Percentiles rank a stretch among this genome's conserved stretches.
Conservation (phyloP, 1,140 invertebrate species). For the Druon quercuslanigerum region DNA sequence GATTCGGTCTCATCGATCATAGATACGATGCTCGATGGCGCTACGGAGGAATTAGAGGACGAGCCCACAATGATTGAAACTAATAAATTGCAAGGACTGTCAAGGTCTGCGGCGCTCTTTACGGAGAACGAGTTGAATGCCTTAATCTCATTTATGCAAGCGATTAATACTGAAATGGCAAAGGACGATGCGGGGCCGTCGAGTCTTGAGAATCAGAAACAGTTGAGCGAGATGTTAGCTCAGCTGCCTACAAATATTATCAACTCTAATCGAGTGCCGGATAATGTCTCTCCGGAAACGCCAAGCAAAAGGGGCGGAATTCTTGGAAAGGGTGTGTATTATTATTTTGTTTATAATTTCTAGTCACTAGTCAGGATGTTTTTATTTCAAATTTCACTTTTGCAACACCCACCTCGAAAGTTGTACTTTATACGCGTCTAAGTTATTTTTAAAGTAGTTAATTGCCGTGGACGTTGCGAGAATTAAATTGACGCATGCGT, state of each 20-base stretch:
- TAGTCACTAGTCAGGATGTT: neutral
- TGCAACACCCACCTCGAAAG: no score
- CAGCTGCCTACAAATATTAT: slow-evolving; percentile 60
- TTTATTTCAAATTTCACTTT: neutral
- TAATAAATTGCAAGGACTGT: slow-evolving; percentile 78
- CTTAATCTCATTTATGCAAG: slow-evolving; percentile 78
- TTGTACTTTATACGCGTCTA: no score
- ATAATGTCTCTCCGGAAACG: slow-evolving; percentile 59
- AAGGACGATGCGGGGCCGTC: slow-evolving; percentile 37
- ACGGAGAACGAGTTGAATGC: slow-evolving; percentile 81
- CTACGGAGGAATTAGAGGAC: slow-evolving; percentile 76
- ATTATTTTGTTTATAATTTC: slow-evolving; percentile 1
- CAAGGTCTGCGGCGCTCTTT: slow-evolving; percentile 81
- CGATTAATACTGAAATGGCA: slow-evolving; percentile 47
- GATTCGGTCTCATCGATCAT: slow-evolving; percentile 85
- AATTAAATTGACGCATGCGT: no score
- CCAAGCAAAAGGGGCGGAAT: slow-evolving; percentile 62
- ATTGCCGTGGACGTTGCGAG: no score
- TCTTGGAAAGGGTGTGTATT: slow-evolving; percentile 67
- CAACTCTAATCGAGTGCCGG: slow-evolving; percentile 53
- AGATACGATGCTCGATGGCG: slow-evolving; percentile 82
- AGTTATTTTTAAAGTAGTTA: no score
- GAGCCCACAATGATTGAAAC: slow-evolving; percentile 77
- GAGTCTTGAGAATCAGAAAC: slow-evolving; percentile 58
- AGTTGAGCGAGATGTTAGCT: slow-evolving; percentile 65